These are phyloP conservation scores for Syrrhaptes paradoxus DNA, from an alignment of 2,113 vertebrate species.

Conservation along the genomic window DNA sequence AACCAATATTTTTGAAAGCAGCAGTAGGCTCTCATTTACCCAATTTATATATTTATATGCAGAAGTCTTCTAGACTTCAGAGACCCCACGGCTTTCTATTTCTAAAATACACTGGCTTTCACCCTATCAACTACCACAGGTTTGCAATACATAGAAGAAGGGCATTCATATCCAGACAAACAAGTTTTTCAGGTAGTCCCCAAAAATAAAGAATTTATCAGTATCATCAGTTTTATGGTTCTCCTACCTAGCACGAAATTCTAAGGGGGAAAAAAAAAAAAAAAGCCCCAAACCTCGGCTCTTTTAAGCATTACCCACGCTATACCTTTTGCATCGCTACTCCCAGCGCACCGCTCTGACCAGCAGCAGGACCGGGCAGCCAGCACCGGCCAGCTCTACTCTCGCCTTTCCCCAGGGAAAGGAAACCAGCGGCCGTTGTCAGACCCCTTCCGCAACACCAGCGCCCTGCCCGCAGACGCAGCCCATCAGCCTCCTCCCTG, in stretches of 20 bases:
- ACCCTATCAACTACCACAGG: not conserved
- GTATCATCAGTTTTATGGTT: not conserved
- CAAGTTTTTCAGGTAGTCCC: not conserved
- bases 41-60: not conserved
- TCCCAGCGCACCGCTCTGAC: accelerated
- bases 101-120: not conserved
- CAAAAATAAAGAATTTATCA: not conserved
- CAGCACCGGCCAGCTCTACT: not conserved
- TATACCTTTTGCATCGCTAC: not conserved
- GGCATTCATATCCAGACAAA: not conserved
- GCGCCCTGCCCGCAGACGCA: not conserved
- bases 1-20: not conserved
- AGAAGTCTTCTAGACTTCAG: not conserved
- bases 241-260: not conserved
- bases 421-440: not conserved
- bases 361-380: not conserved
- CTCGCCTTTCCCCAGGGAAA: not conserved
- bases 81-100: not conserved
- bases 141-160: not conserved
- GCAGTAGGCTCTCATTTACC: not conserved
- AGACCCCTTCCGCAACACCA: not conserved
- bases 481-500: not conserved
- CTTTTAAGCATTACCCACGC: not conserved
- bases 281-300: not conserved
- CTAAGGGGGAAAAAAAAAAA: not conserved